Percentiles rank a stretch among this genome's conserved stretches.
These are phyloP conservation scores for Campaea margaritaria DNA, from an alignment of 2,888 invertebrate species.

Conservation along the genomic window DNA sequence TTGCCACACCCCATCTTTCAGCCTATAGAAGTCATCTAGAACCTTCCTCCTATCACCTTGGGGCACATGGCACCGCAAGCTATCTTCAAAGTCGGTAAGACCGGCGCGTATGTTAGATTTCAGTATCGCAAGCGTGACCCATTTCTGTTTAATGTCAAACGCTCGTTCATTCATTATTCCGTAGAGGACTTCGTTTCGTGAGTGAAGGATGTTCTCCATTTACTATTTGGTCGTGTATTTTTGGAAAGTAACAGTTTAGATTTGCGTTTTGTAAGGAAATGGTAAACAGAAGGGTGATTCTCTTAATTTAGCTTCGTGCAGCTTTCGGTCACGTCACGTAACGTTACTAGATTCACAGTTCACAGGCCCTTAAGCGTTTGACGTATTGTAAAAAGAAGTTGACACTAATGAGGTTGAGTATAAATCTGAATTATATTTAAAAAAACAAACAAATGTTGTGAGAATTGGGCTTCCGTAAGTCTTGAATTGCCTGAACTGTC, in stretches of 20 bases:
- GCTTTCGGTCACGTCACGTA: no score
- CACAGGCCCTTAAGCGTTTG: no score
- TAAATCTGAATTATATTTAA: no score
- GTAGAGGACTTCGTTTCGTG: constrained; percentile 51
- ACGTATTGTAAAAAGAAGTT: no score
- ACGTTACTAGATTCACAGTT: no score
- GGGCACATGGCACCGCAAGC: constrained; percentile 49
- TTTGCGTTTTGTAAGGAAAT: background rate
- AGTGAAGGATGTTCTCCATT: constrained; percentile 35
- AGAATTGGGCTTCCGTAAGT: no score
- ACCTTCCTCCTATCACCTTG: constrained; percentile 49
- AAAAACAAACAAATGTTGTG: no score
- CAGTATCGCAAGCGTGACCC: constrained; percentile 66
- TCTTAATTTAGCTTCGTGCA: no score
- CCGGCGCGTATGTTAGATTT: constrained; percentile 62
- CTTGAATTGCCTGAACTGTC: no score
- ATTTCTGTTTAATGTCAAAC: constrained; percentile 58
- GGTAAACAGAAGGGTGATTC: no score
- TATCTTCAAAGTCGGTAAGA: constrained; percentile 59
- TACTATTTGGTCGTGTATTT: background rate
- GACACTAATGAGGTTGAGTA: no score
- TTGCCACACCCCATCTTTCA: constrained; percentile 70
- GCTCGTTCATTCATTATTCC: constrained; percentile 50
- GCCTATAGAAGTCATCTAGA: constrained; percentile 55
- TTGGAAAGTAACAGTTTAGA: background rate